Base-by-base conservation (phyloP, 2,797 vertebrate genomes). In the Naso thynnoides region DNA sequence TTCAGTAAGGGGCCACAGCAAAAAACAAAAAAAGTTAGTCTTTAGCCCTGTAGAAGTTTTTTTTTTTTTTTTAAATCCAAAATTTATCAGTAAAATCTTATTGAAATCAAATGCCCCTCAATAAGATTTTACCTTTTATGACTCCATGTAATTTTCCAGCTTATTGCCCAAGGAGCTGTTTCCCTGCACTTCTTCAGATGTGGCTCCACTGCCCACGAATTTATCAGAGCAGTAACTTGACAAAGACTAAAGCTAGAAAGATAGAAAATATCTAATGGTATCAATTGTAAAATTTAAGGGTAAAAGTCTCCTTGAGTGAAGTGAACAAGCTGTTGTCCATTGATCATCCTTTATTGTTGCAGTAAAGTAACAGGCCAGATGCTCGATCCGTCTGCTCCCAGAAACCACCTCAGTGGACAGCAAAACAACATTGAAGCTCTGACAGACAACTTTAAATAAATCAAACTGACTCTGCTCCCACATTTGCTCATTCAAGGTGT, bases 281-380 rank as follows among this genome's bases (percentile, higher is more conserved):
- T 68, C 44, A 49, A 1, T 29, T 79, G 23, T 60, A 55, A 64
- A 54, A 52, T 54, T 62, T 76, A 47, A 68, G 26, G n/a, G n/a
- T 62, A 54, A 70, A 52, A 39, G 21, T 75, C 52, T 80, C 38
- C 53, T n/a, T 38, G 23, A 67, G 45, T 59, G 31, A 76, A 48
- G 15, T 56, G 23, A 77, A 50, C 9, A 55, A 78, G 60, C 48
- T 36, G 8, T 23, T 8, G n/a, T 55, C 33, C 52, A 39, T 78
- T 77, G 36, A 69, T 79, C 54, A 76, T 60, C 41, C 5, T 64
- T 54, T 70, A 69, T 21, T 67, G 64, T 23, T 67, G 36, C 53
- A 42, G 41, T 73, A 44, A 71, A 78, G 36, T 54, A 39, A 33
- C 60, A 49, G 59, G 78, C 48, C 44, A 49, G 55, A 39, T 53